phyloP scores from a whole-genome alignment of 2,888 invertebrate genomes.

The Standfussiana lucernea region DNA sequence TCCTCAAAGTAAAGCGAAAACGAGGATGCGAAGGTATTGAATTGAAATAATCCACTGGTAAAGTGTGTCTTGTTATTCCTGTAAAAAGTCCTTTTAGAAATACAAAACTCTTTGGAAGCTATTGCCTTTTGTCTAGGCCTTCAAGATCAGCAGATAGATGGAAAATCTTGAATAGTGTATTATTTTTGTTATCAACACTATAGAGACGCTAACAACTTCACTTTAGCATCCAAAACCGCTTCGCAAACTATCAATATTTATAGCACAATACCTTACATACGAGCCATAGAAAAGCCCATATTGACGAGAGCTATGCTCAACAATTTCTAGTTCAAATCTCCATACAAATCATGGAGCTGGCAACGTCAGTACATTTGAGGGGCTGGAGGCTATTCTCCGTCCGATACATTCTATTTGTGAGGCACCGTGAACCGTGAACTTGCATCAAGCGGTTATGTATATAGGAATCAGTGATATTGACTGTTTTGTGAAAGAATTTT shows the following conservation, averaged over 20 bases:
- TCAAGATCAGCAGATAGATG: background rate
- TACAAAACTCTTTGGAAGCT: too few species aligned
- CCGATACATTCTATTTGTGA: constrained; percentile 47
- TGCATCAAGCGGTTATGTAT: constrained; percentile 10
- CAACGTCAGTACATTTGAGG: constrained; percentile 59
- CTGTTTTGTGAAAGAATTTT: background rate
- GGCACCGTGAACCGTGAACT: constrained; percentile 32
- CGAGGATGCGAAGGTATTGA: background rate
- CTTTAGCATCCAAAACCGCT: background rate
- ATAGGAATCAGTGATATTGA: background rate
- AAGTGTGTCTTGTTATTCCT: too few species aligned
- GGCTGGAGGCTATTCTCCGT: constrained; percentile 36
- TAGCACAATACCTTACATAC: background rate
- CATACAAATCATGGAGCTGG: constrained; percentile 58
- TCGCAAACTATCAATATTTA: constrained; percentile 4
- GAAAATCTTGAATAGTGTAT: background rate
- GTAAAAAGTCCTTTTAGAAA: too few species aligned
- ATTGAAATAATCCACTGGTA: background rate
- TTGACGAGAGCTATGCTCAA: constrained; percentile 32
- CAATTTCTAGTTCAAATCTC: constrained; percentile 55
- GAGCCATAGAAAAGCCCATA: constrained; percentile 5
- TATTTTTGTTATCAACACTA: background rate
- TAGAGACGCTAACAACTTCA: background rate
- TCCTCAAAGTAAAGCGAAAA: too few species aligned
- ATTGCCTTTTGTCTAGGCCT: too few species aligned